Percentiles rank a stretch among this genome's conserved stretches.
Conservation (phyloP, 2,113 vertebrate species). For the Scomber scombrus region DNA sequence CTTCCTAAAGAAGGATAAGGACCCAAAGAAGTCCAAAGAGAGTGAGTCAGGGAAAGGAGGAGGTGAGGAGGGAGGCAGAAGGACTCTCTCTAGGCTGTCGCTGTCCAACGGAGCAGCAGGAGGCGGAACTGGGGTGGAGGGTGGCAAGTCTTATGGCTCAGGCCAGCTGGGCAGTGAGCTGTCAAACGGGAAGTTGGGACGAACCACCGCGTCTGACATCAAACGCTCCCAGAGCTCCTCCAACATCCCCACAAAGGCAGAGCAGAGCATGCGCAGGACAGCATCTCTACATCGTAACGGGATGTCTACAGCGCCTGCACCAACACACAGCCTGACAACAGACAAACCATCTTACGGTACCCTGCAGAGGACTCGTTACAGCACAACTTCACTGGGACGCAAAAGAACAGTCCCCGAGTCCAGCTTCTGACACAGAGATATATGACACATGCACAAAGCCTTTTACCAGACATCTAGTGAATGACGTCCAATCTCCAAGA, state of each 20-base stretch:
- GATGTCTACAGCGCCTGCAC: slow-evolving; percentile 33
- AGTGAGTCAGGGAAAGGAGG: slow-evolving; percentile 47
- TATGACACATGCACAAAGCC: slow-evolving; percentile 14
- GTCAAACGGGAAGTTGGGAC: slow-evolving; percentile 71
- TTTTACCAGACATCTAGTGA: slow-evolving; percentile 31
- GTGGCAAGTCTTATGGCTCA: slow-evolving; percentile 61
- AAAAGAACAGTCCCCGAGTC: slow-evolving; percentile 89
- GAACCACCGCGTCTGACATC: slow-evolving; percentile 71
- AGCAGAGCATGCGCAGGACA: slow-evolving; percentile 75
- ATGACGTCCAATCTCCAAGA: slow-evolving; percentile 17
- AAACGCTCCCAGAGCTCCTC: slow-evolving; percentile 89
- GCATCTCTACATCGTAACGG: slow-evolving; percentile 84
- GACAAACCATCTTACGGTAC: slow-evolving; percentile 74
- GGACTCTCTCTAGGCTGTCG: slow-evolving; percentile 59
- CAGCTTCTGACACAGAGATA: slow-evolving; percentile 87
- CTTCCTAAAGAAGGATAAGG: slow-evolving; percentile 86
- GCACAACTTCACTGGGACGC: slow-evolving; percentile 82
- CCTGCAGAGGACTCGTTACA: slow-evolving; percentile 85
- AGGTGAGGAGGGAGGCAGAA: slow-evolving; percentile 51
- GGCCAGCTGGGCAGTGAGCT: slow-evolving; percentile 59
- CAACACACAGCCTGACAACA: slow-evolving; percentile 50
- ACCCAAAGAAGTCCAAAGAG: slow-evolving; percentile 71
- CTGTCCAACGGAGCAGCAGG: slow-evolving; percentile 78
- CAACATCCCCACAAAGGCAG: slow-evolving; percentile 84
- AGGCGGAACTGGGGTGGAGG: slow-evolving; percentile 32